Evolutionary conservation across 2,888 invertebrate species (phyloP).

Genomic region (Creontiades dilutus): DNA sequence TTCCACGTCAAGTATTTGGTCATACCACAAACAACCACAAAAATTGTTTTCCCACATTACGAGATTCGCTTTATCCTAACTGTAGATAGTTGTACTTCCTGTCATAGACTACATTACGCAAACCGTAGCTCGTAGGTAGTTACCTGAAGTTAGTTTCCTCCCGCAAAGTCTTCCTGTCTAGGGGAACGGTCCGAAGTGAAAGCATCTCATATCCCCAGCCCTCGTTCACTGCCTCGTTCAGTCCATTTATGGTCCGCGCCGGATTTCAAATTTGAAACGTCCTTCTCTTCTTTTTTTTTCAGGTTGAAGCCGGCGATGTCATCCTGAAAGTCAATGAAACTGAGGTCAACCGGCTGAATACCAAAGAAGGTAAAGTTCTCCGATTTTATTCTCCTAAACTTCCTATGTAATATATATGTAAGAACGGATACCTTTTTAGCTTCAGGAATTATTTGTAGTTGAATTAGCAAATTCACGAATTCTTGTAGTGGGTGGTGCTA

Average conservation of each 20-base stretch:
- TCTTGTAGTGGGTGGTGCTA: too few relatives aligned
- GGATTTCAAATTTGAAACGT: constrained; percentile 51
- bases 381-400: background rate
- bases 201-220: constrained; percentile 49
- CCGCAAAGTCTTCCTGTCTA: background rate
- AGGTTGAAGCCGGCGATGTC: constrained; percentile 96
- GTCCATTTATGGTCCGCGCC: constrained; percentile 42
- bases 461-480: too few relatives aligned
- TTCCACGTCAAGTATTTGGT: too few relatives aligned
- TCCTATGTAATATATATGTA: too few relatives aligned
- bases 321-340: constrained; percentile 96
- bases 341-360: constrained; percentile 94
- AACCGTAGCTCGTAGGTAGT: background rate
- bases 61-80: too few relatives aligned
- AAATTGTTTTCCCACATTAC: too few relatives aligned
- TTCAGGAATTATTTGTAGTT: too few relatives aligned
- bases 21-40: too few relatives aligned
- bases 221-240: constrained; percentile 9
- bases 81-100: too few relatives aligned
- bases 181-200: constrained; percentile 6
- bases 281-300: constrained; percentile 77
- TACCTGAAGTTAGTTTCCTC: background rate
- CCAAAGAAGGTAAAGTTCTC: constrained; percentile 88
- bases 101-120: background rate
- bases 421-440: too few relatives aligned